Conservation (phyloP, 2,113 vertebrate genomes). For the Calyptommatus sinebrachiatus region DNA sequence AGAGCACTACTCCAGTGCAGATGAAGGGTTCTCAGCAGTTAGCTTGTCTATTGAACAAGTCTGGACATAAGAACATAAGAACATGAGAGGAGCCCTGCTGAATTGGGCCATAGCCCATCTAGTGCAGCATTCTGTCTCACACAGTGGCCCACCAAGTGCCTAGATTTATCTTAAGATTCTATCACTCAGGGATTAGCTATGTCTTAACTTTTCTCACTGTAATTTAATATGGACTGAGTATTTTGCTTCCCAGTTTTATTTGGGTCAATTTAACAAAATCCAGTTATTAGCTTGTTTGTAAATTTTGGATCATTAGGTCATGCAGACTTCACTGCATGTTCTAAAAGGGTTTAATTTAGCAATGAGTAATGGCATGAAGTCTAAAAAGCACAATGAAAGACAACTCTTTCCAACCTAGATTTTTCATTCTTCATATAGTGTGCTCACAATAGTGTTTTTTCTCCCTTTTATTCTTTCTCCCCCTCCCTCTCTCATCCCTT, state of each 20-base stretch:
- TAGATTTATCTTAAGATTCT: too few relatives aligned
- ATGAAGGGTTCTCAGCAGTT: too few relatives aligned
- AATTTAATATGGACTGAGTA: background rate
- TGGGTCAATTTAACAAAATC: background rate
- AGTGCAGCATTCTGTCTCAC: too few relatives aligned
- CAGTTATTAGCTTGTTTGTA: conserved; percentile 17
- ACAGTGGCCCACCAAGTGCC: too few relatives aligned
- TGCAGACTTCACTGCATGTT: background rate
- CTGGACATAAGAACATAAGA: too few relatives aligned
- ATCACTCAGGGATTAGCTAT: too few relatives aligned
- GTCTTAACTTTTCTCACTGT: background rate
- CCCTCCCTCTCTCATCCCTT: background rate
- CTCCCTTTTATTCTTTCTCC: background rate
- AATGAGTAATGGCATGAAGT: background rate
- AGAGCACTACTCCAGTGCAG: too few relatives aligned
- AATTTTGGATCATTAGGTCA: background rate
- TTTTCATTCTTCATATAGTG: background rate
- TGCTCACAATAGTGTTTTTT: background rate
- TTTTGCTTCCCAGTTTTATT: background rate
- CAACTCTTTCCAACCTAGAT: background rate
- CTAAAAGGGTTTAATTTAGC: conserved; percentile 14
- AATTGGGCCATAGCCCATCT: too few relatives aligned
- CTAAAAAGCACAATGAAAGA: conserved; percentile 20
- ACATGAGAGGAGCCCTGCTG: too few relatives aligned
- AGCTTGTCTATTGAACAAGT: too few relatives aligned